phyloP scores from a whole-genome alignment of 2,113 vertebrate species.

The Ophthalmolycus amberensis region DNA sequence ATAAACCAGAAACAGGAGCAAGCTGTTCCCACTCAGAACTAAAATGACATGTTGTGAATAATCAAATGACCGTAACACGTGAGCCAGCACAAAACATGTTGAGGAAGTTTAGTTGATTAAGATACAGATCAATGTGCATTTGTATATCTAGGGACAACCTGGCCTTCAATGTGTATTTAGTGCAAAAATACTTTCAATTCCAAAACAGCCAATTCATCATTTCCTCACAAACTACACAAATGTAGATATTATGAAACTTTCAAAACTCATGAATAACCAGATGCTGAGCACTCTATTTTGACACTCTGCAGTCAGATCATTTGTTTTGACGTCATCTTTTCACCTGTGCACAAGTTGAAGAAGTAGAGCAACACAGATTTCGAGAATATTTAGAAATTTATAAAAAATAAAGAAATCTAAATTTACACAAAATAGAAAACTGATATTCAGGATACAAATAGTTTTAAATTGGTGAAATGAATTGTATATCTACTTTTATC shows the following conservation, averaged over 20 bases:
- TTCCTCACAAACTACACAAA: constrained; percentile 36
- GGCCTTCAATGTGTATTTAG: constrained; percentile 29
- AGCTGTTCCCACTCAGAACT: constrained; percentile 73
- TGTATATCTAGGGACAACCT: constrained; percentile 11
- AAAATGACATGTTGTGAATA: constrained; percentile 67
- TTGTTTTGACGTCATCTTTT: constrained; percentile 76
- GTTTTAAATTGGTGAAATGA: background rate
- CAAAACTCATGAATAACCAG: constrained; percentile 70
- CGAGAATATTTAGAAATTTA: constrained; percentile 19
- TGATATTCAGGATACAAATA: background rate
- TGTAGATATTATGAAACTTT: constrained; percentile 52
- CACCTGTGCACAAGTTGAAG: constrained; percentile 67
- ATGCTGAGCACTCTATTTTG: constrained; percentile 58
- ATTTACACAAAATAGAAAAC: constrained; percentile 14
- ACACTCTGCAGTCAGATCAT: constrained; percentile 66
- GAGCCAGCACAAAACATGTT: constrained; percentile 24
- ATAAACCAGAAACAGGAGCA: constrained; percentile 69
- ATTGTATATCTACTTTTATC: background rate
- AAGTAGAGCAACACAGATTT: constrained; percentile 34
- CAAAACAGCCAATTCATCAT: constrained; percentile 6
- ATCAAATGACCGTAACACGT: constrained; percentile 50
- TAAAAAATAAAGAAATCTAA: background rate
- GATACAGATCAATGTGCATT: constrained; percentile 6
- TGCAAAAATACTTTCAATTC: constrained; percentile 31
- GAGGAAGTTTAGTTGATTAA: constrained; percentile 24